Percentiles rank a stretch among this genome's conserved stretches.
Evolutionary conservation across 2,888 invertebrate genomes (phyloP).

Genomic region (Penaeus monodon): DNA sequence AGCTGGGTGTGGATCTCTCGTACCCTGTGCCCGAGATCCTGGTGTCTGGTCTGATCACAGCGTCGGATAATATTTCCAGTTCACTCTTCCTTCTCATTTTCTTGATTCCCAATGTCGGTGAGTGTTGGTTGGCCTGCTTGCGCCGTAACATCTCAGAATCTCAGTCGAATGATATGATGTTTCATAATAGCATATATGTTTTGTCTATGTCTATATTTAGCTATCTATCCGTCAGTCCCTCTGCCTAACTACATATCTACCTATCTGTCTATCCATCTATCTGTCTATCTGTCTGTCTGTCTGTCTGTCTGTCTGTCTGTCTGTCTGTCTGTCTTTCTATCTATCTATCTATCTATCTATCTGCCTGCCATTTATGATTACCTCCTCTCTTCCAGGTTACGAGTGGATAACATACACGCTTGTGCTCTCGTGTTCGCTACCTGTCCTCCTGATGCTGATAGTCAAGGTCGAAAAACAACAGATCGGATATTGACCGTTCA

Average conservation of each 20-base stretch:
- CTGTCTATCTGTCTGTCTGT: too few relatives aligned
- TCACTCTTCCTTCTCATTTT: slow-evolving; percentile 29
- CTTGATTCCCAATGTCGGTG: slow-evolving; percentile 37
- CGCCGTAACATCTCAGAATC: background rate
- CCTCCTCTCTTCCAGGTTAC: slow-evolving; percentile 9
- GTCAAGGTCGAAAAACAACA: slow-evolving; percentile 39
- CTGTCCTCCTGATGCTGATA: slow-evolving; percentile 40
- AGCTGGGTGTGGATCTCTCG: slow-evolving; percentile 52
- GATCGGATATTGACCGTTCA: background rate
- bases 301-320: too few relatives aligned
- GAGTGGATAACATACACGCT: slow-evolving; percentile 49
- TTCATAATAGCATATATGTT: too few relatives aligned
- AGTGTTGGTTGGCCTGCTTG: background rate
- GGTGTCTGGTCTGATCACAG: slow-evolving; percentile 17
- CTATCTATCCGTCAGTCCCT: too few relatives aligned
- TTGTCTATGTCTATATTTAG: too few relatives aligned
- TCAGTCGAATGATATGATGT: too few relatives aligned
- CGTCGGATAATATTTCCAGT: slow-evolving; percentile 17
- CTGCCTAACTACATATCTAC: too few relatives aligned
- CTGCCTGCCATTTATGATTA: background rate
- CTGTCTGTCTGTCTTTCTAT: too few relatives aligned
- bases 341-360: too few relatives aligned
- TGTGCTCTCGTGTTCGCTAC: slow-evolving; percentile 34
- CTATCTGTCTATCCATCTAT: too few relatives aligned
- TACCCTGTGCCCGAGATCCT: slow-evolving; percentile 60